A percentile compares a stretch with the other conserved stretches of the same genome.
Conservation (phyloP, 1,140 invertebrate genomes). For the Zaprionus ornatus region DNA sequence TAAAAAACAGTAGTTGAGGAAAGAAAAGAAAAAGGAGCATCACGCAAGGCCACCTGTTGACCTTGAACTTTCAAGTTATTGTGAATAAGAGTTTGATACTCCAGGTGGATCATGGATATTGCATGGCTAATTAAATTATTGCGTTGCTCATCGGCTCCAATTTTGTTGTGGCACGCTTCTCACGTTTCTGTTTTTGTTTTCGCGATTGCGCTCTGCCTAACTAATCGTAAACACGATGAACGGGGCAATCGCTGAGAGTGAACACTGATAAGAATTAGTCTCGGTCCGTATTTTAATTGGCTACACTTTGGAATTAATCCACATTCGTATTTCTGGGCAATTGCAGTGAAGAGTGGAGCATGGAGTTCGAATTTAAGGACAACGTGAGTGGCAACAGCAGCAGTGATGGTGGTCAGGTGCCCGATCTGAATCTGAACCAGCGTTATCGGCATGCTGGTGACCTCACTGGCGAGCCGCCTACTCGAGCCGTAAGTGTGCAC, state of each 20-base stretch:
- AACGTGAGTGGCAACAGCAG: conserved; percentile 29
- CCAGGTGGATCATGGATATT: background rate
- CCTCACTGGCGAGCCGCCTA: conserved; percentile 70
- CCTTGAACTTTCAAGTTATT: conserved; percentile 61
- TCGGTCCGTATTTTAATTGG: background rate
- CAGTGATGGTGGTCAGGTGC: conserved; percentile 20
- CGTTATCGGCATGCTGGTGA: conserved; percentile 78
- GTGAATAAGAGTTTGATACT: background rate
- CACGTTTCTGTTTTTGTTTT: conserved; percentile 2
- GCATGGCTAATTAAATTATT: conserved; percentile 14
- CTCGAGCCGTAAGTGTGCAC: conserved; percentile 66
- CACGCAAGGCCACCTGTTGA: conserved; percentile 13
- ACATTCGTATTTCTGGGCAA: conserved; percentile 35
- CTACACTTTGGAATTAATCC: conserved; percentile 71
- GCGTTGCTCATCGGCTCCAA: background rate
- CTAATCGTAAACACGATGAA: conserved; percentile 48
- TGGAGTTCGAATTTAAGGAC: conserved; percentile 63
- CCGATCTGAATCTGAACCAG: conserved; percentile 48
- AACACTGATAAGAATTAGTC: conserved; percentile 48
- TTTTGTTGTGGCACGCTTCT: conserved; percentile 44
- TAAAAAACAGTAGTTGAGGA: background rate
- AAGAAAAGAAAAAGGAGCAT: conserved; percentile 10
- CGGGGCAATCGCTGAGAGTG: conserved; percentile 45
- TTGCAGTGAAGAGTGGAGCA: conserved; percentile 46
- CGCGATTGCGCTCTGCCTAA: conserved; percentile 22